Evolutionary conservation across 2,888 invertebrate genomes (phyloP).

Genomic region (Seira ritae): DNA sequence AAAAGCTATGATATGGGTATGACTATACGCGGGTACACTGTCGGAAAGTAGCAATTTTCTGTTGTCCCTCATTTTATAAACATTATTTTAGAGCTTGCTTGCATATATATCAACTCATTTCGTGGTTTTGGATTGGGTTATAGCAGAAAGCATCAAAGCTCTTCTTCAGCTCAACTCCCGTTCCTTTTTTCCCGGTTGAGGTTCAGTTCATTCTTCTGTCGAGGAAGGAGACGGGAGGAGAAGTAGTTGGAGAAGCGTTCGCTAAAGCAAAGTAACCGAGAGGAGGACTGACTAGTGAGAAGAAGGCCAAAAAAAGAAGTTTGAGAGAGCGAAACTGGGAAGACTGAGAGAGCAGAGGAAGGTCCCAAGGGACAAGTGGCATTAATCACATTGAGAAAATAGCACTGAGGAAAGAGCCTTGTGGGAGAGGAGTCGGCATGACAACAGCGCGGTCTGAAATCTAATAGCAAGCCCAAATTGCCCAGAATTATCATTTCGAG

Average conservation of each 20-base stretch:
- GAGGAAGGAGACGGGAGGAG: slow-evolving; percentile 6
- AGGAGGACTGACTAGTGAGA: slow-evolving; percentile 17
- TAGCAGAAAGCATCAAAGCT: slow-evolving; percentile 21
- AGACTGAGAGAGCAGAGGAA: slow-evolving; percentile 58
- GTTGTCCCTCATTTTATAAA: neutral
- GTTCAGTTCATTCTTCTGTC: slow-evolving; percentile 26
- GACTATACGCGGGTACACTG: too few relatives aligned
- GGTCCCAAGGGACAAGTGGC: slow-evolving; percentile 75
- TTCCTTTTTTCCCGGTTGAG: slow-evolving; percentile 39
- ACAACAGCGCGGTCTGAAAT: slow-evolving; percentile 74
- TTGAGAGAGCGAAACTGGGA: slow-evolving; percentile 40
- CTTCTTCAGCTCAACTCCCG: slow-evolving; percentile 37
- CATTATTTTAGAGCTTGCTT: neutral
- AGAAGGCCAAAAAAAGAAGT: slow-evolving; percentile 27
- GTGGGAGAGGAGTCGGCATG: slow-evolving; percentile 74
- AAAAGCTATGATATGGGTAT: too few relatives aligned
- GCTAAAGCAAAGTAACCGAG: slow-evolving; percentile 27
- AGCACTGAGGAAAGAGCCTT: slow-evolving; percentile 74
- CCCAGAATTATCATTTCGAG: slow-evolving; percentile 75
- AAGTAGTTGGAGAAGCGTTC: slow-evolving; percentile 3
- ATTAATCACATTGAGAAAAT: slow-evolving; percentile 77
- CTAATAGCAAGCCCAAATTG: slow-evolving; percentile 74
- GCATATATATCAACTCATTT: slow-evolving; percentile 11
- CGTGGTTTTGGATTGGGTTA: slow-evolving; percentile 6
- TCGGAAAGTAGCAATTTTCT: neutral